A percentile compares a stretch with the other conserved stretches of the same genome.
Conservation (phyloP, 2,888 invertebrate genomes). For the Halictus ligatus region DNA sequence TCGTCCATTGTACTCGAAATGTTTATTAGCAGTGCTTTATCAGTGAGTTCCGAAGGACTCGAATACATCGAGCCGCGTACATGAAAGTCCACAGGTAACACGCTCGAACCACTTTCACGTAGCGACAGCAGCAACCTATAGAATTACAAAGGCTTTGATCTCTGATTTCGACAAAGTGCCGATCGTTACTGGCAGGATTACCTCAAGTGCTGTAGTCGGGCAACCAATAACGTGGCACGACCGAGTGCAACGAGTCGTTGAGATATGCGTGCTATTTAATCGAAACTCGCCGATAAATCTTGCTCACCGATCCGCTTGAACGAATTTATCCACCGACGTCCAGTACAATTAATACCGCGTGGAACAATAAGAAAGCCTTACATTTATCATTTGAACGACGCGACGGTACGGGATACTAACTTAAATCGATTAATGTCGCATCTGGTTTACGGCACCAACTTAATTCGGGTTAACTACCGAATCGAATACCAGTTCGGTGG, state of each 20-base stretch:
- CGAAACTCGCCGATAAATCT: slow-evolving; percentile 20
- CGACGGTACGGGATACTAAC: not conserved
- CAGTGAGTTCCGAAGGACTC: not conserved
- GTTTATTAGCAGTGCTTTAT: slow-evolving; percentile 7
- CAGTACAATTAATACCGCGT: slow-evolving; percentile 1
- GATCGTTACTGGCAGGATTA: slow-evolving; percentile 30
- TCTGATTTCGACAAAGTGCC: slow-evolving; percentile 52
- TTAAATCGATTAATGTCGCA: slow-evolving; percentile 15
- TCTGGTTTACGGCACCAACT: not conserved
- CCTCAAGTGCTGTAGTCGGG: slow-evolving; percentile 40
- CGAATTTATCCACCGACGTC: slow-evolving; percentile 3
- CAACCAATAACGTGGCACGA: slow-evolving; percentile 29
- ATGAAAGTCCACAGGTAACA: slow-evolving; percentile 32
- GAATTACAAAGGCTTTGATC: slow-evolving; percentile 69
- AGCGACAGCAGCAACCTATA: slow-evolving; percentile 26
- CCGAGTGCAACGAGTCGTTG: slow-evolving; percentile 25
- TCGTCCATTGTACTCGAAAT: slow-evolving; percentile 17
- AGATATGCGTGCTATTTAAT: slow-evolving; percentile 18
- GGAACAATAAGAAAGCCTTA: not conserved
- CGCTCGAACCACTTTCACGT: slow-evolving; percentile 45
- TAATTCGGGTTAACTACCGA: not conserved
- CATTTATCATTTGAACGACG: slow-evolving; percentile 9
- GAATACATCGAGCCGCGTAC: slow-evolving; percentile 14
- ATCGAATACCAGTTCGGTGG: not conserved
- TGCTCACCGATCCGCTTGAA: not conserved